phyloP scores from a whole-genome alignment of 2,113 vertebrate genomes.

The Miniopterus natalensis region DNA sequence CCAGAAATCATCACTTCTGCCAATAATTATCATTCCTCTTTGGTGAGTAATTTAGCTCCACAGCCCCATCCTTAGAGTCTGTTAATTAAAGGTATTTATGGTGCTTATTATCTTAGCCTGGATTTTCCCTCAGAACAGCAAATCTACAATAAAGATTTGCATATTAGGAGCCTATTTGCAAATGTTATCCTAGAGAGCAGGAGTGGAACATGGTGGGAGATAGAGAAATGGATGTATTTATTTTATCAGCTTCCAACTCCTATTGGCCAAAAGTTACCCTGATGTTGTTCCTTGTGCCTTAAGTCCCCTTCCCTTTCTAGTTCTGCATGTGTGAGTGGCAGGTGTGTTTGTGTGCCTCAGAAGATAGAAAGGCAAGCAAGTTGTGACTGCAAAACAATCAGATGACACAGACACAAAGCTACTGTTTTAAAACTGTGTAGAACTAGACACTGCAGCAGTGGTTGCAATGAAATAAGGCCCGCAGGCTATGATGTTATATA shows the following conservation, averaged over 20 bases:
- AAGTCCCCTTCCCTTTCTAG: neutral
- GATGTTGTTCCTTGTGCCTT: neutral
- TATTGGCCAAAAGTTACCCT: neutral
- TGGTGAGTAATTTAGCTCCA: neutral
- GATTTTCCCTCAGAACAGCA: neutral
- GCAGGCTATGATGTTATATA: neutral
- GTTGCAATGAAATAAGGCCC: neutral
- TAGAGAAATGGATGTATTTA: neutral
- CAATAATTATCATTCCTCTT: neutral
- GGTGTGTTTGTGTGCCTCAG: neutral
- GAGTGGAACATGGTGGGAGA: accelerated
- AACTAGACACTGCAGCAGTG: neutral
- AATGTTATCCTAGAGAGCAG: neutral
- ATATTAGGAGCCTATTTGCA: neutral
- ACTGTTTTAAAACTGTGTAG: neutral
- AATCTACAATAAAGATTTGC: neutral
- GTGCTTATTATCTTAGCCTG: neutral
- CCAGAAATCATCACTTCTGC: neutral
- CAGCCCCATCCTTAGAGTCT: neutral
- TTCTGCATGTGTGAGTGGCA: neutral
- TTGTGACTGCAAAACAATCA: neutral
- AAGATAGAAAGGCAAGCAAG: neutral
- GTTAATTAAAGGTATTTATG: neutral
- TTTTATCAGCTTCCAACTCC: neutral
- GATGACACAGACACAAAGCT: neutral